Conservation (phyloP, 2,888 invertebrate genomes). For the Brenthis daphne region DNA sequence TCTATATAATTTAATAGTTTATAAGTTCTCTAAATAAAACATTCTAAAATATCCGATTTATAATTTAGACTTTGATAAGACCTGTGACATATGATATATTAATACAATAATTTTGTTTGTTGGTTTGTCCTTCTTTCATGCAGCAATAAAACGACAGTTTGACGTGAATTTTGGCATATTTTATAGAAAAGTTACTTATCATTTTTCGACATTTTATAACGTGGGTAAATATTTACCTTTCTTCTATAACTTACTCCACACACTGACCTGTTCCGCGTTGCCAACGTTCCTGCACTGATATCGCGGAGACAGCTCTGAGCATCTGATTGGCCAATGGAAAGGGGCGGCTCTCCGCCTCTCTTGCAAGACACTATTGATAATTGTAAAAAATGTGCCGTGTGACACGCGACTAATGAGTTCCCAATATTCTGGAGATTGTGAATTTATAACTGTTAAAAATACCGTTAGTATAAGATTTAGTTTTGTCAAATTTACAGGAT, state of each 20-base stretch:
- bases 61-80: no score
- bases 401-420: constrained; percentile 11
- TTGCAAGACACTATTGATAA: constrained; percentile 29
- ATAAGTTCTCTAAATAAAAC: no score
- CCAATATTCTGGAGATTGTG: constrained; percentile 1
- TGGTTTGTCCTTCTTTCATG: no score
- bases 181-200: no score
- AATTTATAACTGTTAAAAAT: background rate
- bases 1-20: no score
- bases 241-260: constrained; percentile 36
- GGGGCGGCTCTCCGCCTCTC: constrained; percentile 66
- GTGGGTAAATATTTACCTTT: constrained; percentile 17
- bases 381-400: constrained; percentile 18
- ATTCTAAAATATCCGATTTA: no score
- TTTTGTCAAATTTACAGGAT: no score
- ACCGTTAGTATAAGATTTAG: background rate
- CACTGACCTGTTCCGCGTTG: constrained; percentile 35
- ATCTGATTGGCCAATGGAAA: constrained; percentile 68
- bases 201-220: no score
- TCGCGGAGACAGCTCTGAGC: constrained; percentile 58
- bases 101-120: no score
- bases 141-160: no score
- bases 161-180: no score
- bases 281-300: constrained; percentile 55
- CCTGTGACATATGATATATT: no score